Evolutionary conservation across 23 tunicate genomes (phyloP).

Genomic region (Trididemnum nubilum): DNA sequence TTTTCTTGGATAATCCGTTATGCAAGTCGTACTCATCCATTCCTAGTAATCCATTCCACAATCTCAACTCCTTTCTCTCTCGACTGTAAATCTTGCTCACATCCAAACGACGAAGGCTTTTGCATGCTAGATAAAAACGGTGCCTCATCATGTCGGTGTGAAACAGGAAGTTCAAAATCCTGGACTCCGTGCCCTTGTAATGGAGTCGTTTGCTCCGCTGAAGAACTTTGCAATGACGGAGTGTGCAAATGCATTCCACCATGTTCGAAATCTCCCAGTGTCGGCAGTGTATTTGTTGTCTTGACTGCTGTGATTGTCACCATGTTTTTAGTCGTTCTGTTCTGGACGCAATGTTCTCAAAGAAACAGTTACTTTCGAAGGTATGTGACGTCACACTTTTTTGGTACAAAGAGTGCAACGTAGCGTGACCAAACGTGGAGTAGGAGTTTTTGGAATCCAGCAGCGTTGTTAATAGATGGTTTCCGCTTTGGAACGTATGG

Average conservation of each 20-base stretch:
- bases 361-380: too few relatives aligned
- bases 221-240: neutral
- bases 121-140: neutral
- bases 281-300: neutral
- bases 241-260: neutral
- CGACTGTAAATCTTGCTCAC: neutral
- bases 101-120: neutral
- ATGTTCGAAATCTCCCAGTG: neutral
- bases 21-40: neutral
- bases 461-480: too few relatives aligned
- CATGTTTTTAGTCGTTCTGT: neutral
- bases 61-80: neutral
- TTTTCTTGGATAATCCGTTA: neutral
- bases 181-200: slow-evolving; percentile 6
- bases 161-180: neutral
- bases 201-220: neutral
- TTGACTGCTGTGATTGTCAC: neutral
- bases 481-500: too few relatives aligned
- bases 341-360: too few relatives aligned
- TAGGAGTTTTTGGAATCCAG: too few relatives aligned
- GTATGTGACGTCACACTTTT: too few relatives aligned
- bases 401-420: too few relatives aligned
- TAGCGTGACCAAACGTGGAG: too few relatives aligned
- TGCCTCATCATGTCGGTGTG: neutral
- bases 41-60: neutral